Percentiles rank a stretch among this genome's conserved stretches.
Conservation (phyloP, 2,888 invertebrate species). For the Archaeoteleia sp. region DNA sequence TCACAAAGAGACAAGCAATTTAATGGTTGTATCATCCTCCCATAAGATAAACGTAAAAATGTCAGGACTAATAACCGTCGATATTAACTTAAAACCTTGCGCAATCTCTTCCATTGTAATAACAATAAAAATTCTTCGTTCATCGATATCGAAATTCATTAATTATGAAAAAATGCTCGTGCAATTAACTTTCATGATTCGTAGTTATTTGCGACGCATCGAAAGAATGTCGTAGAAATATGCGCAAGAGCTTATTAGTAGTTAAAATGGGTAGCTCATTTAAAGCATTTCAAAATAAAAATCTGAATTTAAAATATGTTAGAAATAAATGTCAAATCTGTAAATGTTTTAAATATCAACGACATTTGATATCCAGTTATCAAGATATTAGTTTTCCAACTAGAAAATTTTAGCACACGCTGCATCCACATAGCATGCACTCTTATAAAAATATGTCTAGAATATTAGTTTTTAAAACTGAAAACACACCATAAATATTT, state of each 20-base stretch:
- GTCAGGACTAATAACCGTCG: conserved; percentile 1
- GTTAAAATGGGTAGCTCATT: neutral
- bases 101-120: neutral
- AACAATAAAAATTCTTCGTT: neutral
- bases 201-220: neutral
- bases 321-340: no score
- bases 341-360: no score
- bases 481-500: no score
- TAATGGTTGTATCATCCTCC: neutral
- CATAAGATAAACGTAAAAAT: neutral
- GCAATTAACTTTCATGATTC: neutral
- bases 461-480: no score
- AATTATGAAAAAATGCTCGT: neutral
- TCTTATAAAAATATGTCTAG: no score
- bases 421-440: no score
- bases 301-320: no score
- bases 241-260: neutral
- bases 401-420: no score
- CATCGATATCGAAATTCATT: neutral
- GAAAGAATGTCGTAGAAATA: no score
- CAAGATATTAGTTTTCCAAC: no score
- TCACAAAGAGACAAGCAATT: conserved; percentile 27
- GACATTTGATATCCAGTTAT: no score
- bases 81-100: neutral
- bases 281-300: neutral